phyloP scores from a whole-genome alignment of 2,113 vertebrate species.

The Malaclemys terrapin region DNA sequence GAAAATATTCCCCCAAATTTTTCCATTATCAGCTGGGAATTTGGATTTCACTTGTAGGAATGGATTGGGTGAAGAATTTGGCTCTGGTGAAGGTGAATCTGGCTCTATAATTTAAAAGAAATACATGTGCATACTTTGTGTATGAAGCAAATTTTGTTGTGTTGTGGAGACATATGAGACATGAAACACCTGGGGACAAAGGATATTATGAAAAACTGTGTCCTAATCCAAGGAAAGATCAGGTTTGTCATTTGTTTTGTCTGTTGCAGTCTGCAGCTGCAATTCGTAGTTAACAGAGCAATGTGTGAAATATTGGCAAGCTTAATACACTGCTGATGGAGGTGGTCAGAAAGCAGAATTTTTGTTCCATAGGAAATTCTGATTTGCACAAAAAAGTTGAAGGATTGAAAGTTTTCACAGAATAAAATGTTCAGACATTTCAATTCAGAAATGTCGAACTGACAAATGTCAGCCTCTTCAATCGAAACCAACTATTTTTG shows the following conservation, averaged over 20 bases:
- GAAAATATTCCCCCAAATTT: no score
- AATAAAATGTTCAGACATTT: not conserved
- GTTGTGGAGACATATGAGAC: no score
- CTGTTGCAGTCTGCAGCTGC: not conserved
- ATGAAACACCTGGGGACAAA: no score
- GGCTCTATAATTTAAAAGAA: no score
- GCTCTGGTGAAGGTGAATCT: no score
- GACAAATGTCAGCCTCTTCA: not conserved
- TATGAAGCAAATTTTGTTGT: no score
- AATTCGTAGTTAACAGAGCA: not conserved
- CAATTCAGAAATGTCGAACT: not conserved
- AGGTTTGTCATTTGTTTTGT: not conserved
- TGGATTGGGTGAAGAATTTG: no score
- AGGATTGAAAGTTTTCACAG: not conserved
- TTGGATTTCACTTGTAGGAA: no score
- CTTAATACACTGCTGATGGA: not conserved
- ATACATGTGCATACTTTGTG: no score
- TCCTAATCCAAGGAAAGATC: not conserved
- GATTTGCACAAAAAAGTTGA: not conserved
- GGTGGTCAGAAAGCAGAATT: not conserved
- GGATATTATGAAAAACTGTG: not conserved
- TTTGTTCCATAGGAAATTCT: not conserved
- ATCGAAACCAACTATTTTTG: not conserved
- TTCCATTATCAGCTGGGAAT: no score
- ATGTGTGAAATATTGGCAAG: not conserved